Conservation (phyloP, 2,797 vertebrate species). For the Cyclopterus lumpus region DNA sequence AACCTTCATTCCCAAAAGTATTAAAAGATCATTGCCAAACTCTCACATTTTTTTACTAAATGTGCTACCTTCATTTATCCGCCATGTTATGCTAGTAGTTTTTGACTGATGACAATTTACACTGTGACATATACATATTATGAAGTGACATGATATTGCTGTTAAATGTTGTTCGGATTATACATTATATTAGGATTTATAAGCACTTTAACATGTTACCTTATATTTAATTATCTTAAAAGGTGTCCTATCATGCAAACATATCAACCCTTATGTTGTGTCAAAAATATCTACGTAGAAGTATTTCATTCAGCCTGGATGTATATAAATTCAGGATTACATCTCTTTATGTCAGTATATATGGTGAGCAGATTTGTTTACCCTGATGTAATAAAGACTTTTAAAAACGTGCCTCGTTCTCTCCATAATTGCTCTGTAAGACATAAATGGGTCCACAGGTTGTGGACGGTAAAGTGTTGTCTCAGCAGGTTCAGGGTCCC, state of each 20-base stretch:
- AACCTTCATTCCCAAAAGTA: slow-evolving; percentile 45
- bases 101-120: slow-evolving; percentile 65
- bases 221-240: slow-evolving; percentile 39
- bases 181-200: slow-evolving; percentile 59
- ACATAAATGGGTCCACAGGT: background rate
- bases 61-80: slow-evolving; percentile 42
- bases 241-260: slow-evolving; percentile 32
- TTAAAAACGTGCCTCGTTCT: slow-evolving; percentile 44
- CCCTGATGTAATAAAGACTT: slow-evolving; percentile 75
- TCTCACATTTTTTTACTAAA: slow-evolving; percentile 54
- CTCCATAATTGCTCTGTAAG: slow-evolving; percentile 11
- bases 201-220: slow-evolving; percentile 71
- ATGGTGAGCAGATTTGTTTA: slow-evolving; percentile 67
- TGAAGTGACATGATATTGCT: slow-evolving; percentile 52
- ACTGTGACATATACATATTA: slow-evolving; percentile 74
- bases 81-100: slow-evolving; percentile 62
- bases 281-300: slow-evolving; percentile 30
- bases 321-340: slow-evolving; percentile 37
- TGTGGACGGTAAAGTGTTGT: background rate
- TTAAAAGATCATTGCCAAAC: slow-evolving; percentile 50
- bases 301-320: slow-evolving; percentile 46
- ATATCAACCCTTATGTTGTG: slow-evolving; percentile 40
- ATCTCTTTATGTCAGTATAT: slow-evolving; percentile 50
- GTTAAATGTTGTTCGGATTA: slow-evolving; percentile 41
- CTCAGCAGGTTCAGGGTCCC: slow-evolving; percentile 27